Evolutionary conservation across 1,140 invertebrate genomes (phyloP).

Genomic region (Drosophila funebris): DNA sequence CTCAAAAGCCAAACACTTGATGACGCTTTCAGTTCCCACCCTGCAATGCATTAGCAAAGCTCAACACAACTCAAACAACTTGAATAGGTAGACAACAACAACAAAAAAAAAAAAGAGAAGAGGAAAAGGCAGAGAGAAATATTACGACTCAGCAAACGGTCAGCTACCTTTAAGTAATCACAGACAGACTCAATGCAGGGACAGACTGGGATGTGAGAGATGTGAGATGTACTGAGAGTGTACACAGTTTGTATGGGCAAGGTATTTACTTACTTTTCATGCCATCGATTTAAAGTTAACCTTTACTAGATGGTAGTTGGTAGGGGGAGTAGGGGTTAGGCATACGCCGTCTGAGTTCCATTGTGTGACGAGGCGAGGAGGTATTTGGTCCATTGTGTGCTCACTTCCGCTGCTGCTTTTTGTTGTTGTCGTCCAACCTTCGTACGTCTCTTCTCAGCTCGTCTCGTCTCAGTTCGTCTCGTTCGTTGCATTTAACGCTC

Average conservation of each 20-base stretch:
- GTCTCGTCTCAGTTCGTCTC: not conserved
- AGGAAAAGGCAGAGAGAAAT: slow-evolving; percentile 42
- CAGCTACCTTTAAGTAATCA: slow-evolving; percentile 40
- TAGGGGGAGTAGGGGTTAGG: slow-evolving; percentile 30
- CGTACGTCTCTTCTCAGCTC: not conserved
- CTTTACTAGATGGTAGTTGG: too few relatives aligned
- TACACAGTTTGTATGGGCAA: slow-evolving; percentile 22
- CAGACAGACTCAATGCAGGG: slow-evolving; percentile 13
- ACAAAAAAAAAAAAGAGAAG: too few relatives aligned
- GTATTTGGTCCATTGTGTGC: slow-evolving; percentile 66
- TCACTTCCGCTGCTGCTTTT: slow-evolving; percentile 73
- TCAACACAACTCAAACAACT: slow-evolving; percentile 10
- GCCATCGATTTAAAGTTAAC: slow-evolving; percentile 77
- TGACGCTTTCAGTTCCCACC: slow-evolving; percentile 39
- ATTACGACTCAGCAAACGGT: slow-evolving; percentile 69
- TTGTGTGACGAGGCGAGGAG: slow-evolving; percentile 6
- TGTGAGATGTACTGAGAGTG: slow-evolving; percentile 8
- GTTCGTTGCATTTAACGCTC: slow-evolving; percentile 78
- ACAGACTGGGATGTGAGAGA: slow-evolving; percentile 10
- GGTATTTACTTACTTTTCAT: slow-evolving; percentile 73
- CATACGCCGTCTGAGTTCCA: slow-evolving; percentile 27
- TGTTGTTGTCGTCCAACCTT: slow-evolving; percentile 28
- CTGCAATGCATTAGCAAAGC: slow-evolving; percentile 43
- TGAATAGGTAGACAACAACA: slow-evolving; percentile 16
- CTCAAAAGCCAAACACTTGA: slow-evolving; percentile 18